Base-by-base conservation (phyloP, 2,113 vertebrate genomes). In the Pelmatolapia mariae region DNA sequence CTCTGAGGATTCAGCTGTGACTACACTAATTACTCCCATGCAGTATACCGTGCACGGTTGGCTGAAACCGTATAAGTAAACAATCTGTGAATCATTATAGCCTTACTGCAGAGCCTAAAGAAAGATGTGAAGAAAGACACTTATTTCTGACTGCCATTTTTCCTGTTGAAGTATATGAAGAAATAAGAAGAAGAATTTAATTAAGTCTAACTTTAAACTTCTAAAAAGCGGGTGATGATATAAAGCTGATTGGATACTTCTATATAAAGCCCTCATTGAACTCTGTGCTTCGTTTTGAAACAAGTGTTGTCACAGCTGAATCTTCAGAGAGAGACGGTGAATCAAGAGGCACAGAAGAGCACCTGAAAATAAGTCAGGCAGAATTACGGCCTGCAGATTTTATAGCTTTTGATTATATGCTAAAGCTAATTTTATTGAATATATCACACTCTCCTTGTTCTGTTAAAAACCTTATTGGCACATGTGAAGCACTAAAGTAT, bases 1-100 rank as follows among this genome's bases (percentile, higher is more conserved):
- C 89, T 87, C 87, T 40, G 80, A 92, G 54, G 93, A 89, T 33
- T 89, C 91, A 83, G 89, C 93, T 95, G 92, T 87, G 89, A 93
- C 89, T 79, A 38, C 79, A 54, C 86, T 93, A 93, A 94, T 94
- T 90, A 92, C 90, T 91, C 82, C 73, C 22, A 80, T 80, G 87
- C 87, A 87, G 80, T 88, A 86, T 73, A 50, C 86, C 45, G 83
- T 36, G 86, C 90, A 85, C 6, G 88, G 87, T 63, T 85, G 87
- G 85, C 87, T 93, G 81, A 92, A 68, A 91, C 89, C 78, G 63
- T 53, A 68, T 19, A 83, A 86, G 89, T 89, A 90, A 92, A 92
- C 93, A 93, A 94, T 92, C 85, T 76, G 83, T 45, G 84, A 89
- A 92, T 92, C 84, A 93, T 84, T 45, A 61, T 11, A 57, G 63